These are phyloP conservation scores for Brenthis hecate DNA, from an alignment of 2,888 invertebrate genomes.

Conservation along the genomic window DNA sequence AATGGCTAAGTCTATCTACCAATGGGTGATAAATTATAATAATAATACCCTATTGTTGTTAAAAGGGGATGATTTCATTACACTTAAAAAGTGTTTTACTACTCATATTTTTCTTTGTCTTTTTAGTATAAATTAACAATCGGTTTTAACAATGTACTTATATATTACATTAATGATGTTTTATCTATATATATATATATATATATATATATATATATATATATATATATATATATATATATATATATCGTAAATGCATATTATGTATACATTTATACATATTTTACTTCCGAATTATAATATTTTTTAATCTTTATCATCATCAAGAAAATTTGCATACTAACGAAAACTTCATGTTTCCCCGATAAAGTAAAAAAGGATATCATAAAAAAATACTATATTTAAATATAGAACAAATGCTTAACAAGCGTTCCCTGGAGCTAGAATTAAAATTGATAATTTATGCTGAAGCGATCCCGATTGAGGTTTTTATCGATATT, in stretches of 20 bases:
- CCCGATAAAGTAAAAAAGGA: not conserved
- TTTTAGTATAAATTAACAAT: too few relatives aligned
- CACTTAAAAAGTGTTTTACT: constrained; percentile 35
- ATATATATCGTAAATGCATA: too few relatives aligned
- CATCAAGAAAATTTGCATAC: too few relatives aligned
- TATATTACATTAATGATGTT: too few relatives aligned
- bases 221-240: too few relatives aligned
- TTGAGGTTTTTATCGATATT: constrained; percentile 43
- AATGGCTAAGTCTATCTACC: constrained; percentile 20
- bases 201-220: too few relatives aligned
- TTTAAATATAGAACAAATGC: constrained; percentile 29
- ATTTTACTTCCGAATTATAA: too few relatives aligned
- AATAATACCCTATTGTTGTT: constrained; percentile 71
- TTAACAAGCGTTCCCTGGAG: constrained; percentile 26
- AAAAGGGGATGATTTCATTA: constrained; percentile 77
- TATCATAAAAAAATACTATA: constrained; percentile 18
- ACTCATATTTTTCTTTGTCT: not conserved
- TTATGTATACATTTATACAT: too few relatives aligned
- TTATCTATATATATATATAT: too few relatives aligned
- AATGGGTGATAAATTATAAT: constrained; percentile 50
- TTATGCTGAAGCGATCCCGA: constrained; percentile 38
- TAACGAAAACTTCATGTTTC: too few relatives aligned
- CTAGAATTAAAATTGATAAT: constrained; percentile 42
- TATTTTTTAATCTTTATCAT: too few relatives aligned
- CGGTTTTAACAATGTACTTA: too few relatives aligned